Evolutionary conservation across 2,888 invertebrate species (phyloP).

Genomic region (Scelioninae gen. 1): DNA sequence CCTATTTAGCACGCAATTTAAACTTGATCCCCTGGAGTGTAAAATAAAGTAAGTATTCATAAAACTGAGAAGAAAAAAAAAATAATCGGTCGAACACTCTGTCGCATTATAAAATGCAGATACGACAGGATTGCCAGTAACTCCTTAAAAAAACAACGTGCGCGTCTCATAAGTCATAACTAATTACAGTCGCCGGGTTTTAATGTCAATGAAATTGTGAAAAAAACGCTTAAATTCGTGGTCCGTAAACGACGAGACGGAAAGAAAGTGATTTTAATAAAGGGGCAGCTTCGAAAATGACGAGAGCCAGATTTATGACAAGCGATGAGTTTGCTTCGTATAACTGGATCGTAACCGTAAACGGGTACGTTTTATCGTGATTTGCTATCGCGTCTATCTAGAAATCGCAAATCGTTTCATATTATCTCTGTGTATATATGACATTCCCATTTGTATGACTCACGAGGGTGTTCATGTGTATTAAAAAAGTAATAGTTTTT

Average conservation of each 20-base stretch:
- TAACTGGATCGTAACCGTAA: constrained; percentile 71
- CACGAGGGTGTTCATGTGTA: not conserved
- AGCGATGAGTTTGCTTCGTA: constrained; percentile 66
- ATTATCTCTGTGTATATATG: constrained; percentile 41
- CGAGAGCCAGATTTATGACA: constrained; percentile 68
- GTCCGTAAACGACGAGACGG: constrained; percentile 47
- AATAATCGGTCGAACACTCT: constrained; percentile 63
- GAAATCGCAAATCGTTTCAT: constrained; percentile 65
- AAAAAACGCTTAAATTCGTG: constrained; percentile 55
- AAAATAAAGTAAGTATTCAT: constrained; percentile 60
- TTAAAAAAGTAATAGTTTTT: not conserved
- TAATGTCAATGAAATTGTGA: constrained; percentile 54
- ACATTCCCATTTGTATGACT: not conserved
- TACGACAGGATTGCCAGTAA: constrained; percentile 28
- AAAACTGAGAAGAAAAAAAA: constrained; percentile 53
- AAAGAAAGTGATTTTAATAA: constrained; percentile 69
- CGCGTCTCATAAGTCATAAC: constrained; percentile 62
- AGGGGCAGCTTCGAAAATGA: constrained; percentile 64
- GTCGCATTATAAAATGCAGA: constrained; percentile 68
- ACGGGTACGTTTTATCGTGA: constrained; percentile 68
- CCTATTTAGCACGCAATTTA: constrained; percentile 60
- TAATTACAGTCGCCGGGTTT: constrained; percentile 61
- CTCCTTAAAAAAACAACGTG: constrained; percentile 59
- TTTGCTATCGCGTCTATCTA: constrained; percentile 64
- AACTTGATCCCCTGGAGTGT: constrained; percentile 39